Conservation (phyloP, 1,140 invertebrate species). For the Hermatobates lingyangjiaoensis region DNA sequence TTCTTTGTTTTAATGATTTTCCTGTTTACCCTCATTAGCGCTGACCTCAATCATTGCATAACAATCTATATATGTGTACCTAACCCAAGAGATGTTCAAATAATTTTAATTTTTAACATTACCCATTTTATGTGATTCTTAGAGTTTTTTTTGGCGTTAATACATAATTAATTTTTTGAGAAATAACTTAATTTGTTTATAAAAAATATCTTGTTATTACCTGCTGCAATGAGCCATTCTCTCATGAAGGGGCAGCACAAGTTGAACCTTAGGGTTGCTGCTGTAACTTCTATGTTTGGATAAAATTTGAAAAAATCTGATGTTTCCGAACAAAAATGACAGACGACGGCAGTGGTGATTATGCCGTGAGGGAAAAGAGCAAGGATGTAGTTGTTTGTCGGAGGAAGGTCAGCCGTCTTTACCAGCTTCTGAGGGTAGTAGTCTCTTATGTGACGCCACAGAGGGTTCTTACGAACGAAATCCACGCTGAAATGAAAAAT, state of each 20-base stretch:
- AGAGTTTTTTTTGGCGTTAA: not conserved
- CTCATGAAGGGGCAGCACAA: conserved; percentile 8
- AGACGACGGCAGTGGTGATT: conserved; percentile 50
- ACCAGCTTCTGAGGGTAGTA: conserved; percentile 71
- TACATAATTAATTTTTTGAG: not conserved
- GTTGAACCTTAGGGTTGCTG: conserved; percentile 7
- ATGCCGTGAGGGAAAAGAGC: conserved; percentile 79
- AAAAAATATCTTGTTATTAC: not conserved
- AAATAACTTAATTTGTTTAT: not conserved
- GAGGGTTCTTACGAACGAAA: conserved; percentile 23
- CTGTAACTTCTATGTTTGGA: conserved; percentile 38
- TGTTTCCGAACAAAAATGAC: conserved; percentile 57
- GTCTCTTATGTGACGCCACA: conserved; percentile 50
- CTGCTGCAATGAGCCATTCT: conserved; percentile 3
- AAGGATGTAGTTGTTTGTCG: conserved; percentile 63
- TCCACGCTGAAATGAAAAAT: conserved; percentile 44
- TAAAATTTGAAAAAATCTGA: conserved; percentile 48
- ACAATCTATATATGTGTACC: not conserved
- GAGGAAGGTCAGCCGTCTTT: conserved; percentile 59
- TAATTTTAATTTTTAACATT: not conserved
- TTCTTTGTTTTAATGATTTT: too few species aligned
- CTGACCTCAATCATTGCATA: not conserved
- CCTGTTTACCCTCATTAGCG: not conserved
- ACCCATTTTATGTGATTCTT: not conserved
- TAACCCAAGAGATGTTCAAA: not conserved